Base-by-base conservation (phyloP, 2,797 vertebrate genomes). In the Falco concolor region DNA sequence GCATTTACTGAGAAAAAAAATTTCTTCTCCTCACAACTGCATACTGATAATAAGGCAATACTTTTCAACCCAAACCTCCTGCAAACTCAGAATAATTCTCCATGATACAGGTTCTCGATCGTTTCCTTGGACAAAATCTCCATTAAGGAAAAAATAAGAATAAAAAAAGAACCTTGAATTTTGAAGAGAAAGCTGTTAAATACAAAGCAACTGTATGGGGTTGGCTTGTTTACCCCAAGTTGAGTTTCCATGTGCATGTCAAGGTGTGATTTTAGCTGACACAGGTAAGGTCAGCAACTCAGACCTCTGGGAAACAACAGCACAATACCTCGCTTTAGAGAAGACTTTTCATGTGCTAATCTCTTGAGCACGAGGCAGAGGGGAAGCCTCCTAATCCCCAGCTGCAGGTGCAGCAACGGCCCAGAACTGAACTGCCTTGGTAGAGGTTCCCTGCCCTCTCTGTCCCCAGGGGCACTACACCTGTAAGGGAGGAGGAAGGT, bases 301-400 rank as follows among this genome's bases (percentile, higher is more conserved):
- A 0, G 27, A 64, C 45, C 50, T 77, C 59, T 30, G 25, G 2
- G 15, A 74, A 89, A 94, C 89, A 93, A 56, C 42, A 78, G 64
- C 32, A 18, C 28, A 79, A 42, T n/a, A 61, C 57, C 80, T 68
- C 1, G 18, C 52, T 93, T 87, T 36, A 70, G 61, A 92, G 36
- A 38, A 32, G 52, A 73, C 63, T 87, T 84, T 92, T 91, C 90
- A 95, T 38, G 28, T 89, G 93, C 78, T 94, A 79, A 91, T 91
- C 67, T 87, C 86, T 32, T 19, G 40, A 56, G 86, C 90, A 52
- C 88, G 34, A 91, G 70, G 72, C 5, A 0, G 49, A 60, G 22
- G 44, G 38, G 27, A 92, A 52, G 57, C 24, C 25, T 83, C 22
- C 4, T 80, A 63, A 93, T 36, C 49, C 76, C 42, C 47, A 57